These are phyloP conservation scores for Archilochus colubris DNA, from an alignment of 2,113 vertebrate species.

Conservation along the genomic window DNA sequence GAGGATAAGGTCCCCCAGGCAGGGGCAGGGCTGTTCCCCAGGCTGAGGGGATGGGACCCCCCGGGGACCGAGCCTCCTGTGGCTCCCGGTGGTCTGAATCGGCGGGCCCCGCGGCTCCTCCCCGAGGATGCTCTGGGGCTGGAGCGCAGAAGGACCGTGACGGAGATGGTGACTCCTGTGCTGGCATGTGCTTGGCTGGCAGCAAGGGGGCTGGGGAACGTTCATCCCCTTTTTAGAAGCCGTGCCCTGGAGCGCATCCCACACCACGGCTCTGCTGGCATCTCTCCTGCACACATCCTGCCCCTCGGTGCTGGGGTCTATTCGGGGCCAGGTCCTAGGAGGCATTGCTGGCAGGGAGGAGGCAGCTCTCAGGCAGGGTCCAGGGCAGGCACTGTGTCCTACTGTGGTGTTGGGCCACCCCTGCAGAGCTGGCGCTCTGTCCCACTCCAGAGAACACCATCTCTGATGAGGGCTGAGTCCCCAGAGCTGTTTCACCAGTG, in stretches of 20 bases:
- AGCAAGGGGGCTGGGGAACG: background rate
- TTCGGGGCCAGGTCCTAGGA: background rate
- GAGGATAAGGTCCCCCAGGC: background rate
- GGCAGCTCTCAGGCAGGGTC: background rate
- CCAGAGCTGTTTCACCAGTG: rapidly evolving
- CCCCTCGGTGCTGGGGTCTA: rapidly evolving
- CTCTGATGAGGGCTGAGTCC: background rate
- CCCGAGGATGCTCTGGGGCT: background rate
- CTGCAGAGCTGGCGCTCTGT: background rate
- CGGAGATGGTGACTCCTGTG: background rate
- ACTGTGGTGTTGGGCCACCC: background rate
- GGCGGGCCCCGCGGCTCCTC: background rate
- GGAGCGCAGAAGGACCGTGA: background rate
- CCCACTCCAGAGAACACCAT: background rate
- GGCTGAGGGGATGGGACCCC: background rate
- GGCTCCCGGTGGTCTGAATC: background rate
- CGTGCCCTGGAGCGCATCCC: background rate
- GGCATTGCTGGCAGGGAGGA: background rate
- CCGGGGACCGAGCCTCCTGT: too few relatives aligned
- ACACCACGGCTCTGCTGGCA: background rate
- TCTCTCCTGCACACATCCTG: background rate
- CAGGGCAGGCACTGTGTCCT: background rate
- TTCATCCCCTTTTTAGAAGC: background rate
- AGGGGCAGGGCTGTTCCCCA: background rate
- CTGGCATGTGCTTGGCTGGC: background rate